Evolutionary conservation across 2,113 vertebrate genomes (phyloP), one percentile per base, ranked within the genome.

Genomic region (Cyphomyrus plagiostoma): DNA sequence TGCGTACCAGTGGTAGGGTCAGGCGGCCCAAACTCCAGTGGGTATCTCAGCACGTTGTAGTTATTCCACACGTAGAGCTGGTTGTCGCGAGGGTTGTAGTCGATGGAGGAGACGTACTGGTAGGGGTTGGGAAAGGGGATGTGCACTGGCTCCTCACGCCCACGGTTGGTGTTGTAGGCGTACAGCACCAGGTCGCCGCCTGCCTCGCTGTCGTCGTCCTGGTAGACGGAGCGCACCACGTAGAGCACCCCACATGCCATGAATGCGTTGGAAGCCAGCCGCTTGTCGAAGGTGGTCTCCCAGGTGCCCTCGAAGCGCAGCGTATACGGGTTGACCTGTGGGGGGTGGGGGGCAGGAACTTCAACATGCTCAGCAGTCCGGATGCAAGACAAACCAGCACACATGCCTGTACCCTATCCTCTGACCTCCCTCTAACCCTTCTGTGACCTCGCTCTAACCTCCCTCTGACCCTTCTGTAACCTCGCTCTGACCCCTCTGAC

Each of bases 31-130:
- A 99, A 99, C 93, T 97, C 97, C 90, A 99, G 94, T 0, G 96
- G 94, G 89, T 99, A 99, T 83, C 98, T 96, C 91, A 99, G 95
- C 88, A 99, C 95, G 3, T 98, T 98, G 49, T 98, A 98, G 94
- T 99, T 99, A 95, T 99, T 99, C 98, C 98, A 99, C 30, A 99
- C 97, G 23, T 99, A 99, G 0, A 99, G 97, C 92, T 98, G 98
- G 93, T 98, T 98, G 95, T 99, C 98, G 0, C 98, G 95, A 1
- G 98, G 98, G 93, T 99, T 99, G 95, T 99, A 99, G 91, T 97
- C 98, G 35, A 99, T 97, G 0, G 98, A 99, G 19, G 98, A 98
- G 48, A 99, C 96, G 80, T 97, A 99, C 94, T 98, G 98, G 93
- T 99, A 99, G 0, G 98, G 98, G 93, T 99, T 99, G 82, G 98